Percentiles rank a stretch among this genome's conserved stretches.
phyloP scores from a whole-genome alignment of 2,113 vertebrate species.

The Corapipo altera region DNA sequence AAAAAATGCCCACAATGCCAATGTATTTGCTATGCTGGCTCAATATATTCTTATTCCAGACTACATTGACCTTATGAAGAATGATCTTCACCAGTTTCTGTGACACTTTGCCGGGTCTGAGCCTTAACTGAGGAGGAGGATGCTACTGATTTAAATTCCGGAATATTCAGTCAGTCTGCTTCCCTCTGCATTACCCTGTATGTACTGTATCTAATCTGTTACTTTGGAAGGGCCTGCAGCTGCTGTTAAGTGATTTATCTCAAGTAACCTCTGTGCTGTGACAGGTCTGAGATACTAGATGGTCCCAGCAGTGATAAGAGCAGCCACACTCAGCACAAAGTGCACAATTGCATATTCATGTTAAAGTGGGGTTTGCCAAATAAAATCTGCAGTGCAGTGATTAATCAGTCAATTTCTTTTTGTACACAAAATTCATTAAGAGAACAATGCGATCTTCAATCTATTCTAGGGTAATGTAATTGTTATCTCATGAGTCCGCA shows the following conservation, averaged over 20 bases:
- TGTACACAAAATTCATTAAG: not conserved
- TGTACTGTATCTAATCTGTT: slow-evolving; percentile 53
- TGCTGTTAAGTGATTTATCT: slow-evolving; percentile 69
- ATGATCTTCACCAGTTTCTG: slow-evolving; percentile 18
- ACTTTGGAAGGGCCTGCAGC: slow-evolving; percentile 40
- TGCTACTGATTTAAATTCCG: slow-evolving; percentile 31
- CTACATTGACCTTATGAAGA: slow-evolving; percentile 36
- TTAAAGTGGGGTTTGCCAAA: not conserved
- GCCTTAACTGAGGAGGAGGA: not conserved
- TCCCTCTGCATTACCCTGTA: slow-evolving; percentile 23
- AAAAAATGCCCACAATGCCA: not conserved
- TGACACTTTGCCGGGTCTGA: not conserved
- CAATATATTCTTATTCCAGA: slow-evolving; percentile 32
- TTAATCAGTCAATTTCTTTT: not conserved
- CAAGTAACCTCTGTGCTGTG: slow-evolving; percentile 57
- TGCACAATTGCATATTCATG: slow-evolving; percentile 35
- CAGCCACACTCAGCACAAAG: slow-evolving; percentile 42
- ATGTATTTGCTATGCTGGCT: slow-evolving; percentile 9
- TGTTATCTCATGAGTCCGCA: not conserved
- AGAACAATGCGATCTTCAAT: not conserved
- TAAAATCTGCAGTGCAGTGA: not conserved
- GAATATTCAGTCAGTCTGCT: slow-evolving; percentile 45
- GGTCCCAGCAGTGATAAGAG: slow-evolving; percentile 47
- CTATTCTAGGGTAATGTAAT: not conserved
- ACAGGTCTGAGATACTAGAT: slow-evolving; percentile 53